A percentile compares a stretch with the other conserved stretches of the same genome.
phyloP scores from a whole-genome alignment of 2,888 invertebrate species.

The Blastobasis adustella region DNA sequence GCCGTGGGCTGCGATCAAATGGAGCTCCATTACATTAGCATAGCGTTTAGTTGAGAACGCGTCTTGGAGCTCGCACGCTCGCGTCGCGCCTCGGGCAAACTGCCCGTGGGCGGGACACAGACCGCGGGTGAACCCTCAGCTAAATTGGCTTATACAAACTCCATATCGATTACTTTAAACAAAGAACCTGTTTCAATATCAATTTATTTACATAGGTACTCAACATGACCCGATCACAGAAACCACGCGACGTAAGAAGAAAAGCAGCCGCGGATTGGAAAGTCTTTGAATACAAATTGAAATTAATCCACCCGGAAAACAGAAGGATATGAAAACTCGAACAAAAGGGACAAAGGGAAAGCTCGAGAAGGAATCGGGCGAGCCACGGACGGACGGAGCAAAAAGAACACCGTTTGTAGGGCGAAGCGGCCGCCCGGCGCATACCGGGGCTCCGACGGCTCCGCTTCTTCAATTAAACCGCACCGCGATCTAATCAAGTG shows the following conservation, averaged over 20 bases:
- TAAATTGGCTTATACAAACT: constrained; percentile 35
- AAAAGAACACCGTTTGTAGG: constrained; percentile 36
- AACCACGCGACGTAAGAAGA: constrained; percentile 1
- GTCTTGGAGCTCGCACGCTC: constrained; percentile 40
- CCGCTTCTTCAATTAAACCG: constrained; percentile 58
- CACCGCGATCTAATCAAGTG: constrained; percentile 61
- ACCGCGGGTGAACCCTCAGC: constrained; percentile 40
- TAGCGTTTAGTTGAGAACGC: constrained; percentile 65
- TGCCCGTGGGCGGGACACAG: constrained; percentile 56
- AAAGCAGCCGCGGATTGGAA: constrained; percentile 25
- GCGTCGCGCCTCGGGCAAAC: constrained; percentile 49
- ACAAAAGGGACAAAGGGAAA: constrained; percentile 55
- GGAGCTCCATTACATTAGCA: constrained; percentile 69
- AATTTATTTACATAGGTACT: constrained; percentile 13
- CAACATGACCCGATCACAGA: too few species aligned
- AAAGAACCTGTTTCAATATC: constrained; percentile 16
- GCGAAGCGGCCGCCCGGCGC: constrained; percentile 22
- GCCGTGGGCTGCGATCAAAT: constrained; percentile 67
- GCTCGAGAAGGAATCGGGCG: constrained; percentile 47
- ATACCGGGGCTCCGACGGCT: constrained; percentile 51
- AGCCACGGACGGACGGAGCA: constrained; percentile 30
- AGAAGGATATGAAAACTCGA: constrained; percentile 61
- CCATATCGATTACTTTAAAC: constrained; percentile 29
- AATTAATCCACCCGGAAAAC: constrained; percentile 64
- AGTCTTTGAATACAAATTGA: constrained; percentile 56